Conservation (phyloP, 2,113 vertebrate species). For the Piprites chloris region DNA sequence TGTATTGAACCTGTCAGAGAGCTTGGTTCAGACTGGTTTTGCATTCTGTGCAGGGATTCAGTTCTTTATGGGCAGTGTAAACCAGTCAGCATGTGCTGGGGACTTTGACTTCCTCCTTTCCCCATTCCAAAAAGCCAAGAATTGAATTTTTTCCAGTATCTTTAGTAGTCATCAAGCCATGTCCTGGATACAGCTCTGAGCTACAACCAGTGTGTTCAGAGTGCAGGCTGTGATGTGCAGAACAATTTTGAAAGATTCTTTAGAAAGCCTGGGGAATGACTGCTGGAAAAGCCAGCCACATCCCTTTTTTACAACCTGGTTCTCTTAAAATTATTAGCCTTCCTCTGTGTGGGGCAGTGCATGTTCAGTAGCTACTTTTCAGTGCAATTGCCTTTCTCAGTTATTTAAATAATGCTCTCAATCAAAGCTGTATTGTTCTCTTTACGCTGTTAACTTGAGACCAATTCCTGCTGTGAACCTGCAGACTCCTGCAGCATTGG, state of each 20-base stretch:
- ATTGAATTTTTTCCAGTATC: neutral
- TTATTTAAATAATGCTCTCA: neutral
- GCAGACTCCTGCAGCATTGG: neutral
- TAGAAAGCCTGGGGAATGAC: neutral
- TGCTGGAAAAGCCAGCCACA: neutral
- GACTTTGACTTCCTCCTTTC: neutral
- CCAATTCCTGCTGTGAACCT: neutral
- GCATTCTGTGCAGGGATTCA: neutral
- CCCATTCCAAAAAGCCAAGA: neutral
- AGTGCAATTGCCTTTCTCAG: neutral
- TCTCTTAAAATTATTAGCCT: neutral
- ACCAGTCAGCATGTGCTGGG: neutral
- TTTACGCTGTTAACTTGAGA: neutral
- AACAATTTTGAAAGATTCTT: neutral
- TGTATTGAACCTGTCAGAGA: neutral
- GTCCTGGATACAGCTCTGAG: neutral
- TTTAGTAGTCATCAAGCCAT: neutral
- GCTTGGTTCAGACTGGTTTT: neutral
- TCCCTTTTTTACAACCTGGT: neutral
- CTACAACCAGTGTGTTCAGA: neutral
- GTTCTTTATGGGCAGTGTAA: neutral
- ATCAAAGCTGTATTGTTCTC: neutral
- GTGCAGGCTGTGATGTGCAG: neutral
- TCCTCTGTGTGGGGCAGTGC: neutral
- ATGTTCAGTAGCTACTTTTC: neutral